Conservation (phyloP, 2,797 vertebrate genomes). For the Eulemur albifrons region DNA sequence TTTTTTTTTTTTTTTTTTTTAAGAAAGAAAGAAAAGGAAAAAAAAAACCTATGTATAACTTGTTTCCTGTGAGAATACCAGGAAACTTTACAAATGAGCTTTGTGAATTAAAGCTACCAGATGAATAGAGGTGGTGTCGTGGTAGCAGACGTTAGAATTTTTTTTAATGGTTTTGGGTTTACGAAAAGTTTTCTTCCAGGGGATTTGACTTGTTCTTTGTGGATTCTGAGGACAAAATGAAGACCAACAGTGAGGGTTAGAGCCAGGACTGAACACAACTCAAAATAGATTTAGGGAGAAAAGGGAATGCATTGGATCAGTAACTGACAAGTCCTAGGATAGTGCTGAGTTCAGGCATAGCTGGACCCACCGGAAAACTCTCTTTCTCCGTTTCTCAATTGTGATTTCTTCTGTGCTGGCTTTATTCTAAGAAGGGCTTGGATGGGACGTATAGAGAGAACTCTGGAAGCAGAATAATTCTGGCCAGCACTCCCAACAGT, state of each 20-base stretch:
- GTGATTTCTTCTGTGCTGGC: background rate
- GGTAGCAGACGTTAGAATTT: background rate
- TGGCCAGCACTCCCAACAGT: background rate
- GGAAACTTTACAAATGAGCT: conserved; percentile 49
- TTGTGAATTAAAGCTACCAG: conserved; percentile 49
- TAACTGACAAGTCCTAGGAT: background rate
- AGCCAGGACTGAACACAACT: background rate
- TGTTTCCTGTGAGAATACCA: conserved; percentile 55
- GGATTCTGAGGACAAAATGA: background rate
- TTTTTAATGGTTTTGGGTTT: background rate
- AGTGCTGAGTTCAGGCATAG: background rate
- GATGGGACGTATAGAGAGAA: background rate
- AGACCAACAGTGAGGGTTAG: background rate
- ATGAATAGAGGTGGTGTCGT: background rate
- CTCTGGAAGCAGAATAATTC: background rate
- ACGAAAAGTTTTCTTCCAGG: background rate
- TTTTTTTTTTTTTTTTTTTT: background rate
- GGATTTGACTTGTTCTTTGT: background rate
- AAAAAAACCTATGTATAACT: background rate
- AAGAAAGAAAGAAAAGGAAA: background rate
- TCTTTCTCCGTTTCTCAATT: background rate
- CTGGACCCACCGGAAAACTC: background rate
- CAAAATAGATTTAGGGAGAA: background rate
- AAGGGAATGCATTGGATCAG: background rate
- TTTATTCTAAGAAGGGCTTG: background rate